Base-by-base conservation (phyloP, 1,140 invertebrate species). In the Eupristina koningsbergeri region DNA sequence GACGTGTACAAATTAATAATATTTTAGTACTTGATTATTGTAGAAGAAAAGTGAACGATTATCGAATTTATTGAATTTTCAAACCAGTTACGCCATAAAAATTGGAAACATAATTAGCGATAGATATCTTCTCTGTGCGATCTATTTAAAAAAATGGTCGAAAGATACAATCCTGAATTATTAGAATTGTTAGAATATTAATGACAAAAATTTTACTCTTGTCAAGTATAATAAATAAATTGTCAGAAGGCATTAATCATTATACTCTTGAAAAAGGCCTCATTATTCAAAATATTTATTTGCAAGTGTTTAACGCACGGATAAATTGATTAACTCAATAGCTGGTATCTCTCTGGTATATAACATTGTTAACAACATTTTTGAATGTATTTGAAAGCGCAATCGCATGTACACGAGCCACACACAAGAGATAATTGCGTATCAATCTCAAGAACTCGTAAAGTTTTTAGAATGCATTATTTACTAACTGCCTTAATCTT, bases 21-120 rank as follows among this genome's bases (percentile, higher is more conserved):
- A 3, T 45, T 29, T 45, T 45, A 71, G 3, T 39, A 26, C 36
- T 26, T 39, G 3, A 47, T 47, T 53, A 53, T 45, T 31, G 34
- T 61, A 11, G 1, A 39, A 36, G 63, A 39, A 53, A 8, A 61
- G 15, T 29, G 39, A 64, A 64, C 75, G 63, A 74, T 84, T 80
- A 84, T 11, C 13, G 1, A 39, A 84, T 53, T 76, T 80, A 58
- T 80, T 84, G 69, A 84, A 84, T 84, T 80, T 50, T 45, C 29
- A 64, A 84, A 80, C 83, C 78, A 75, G 83, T 80, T 80, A 80
- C 64, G 74, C 69, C 67, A 67, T 22, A 63, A 84, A 69, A 84
- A 84, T 80, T 45, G 17, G 7, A 36, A 80, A 74, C 19, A 80
- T 84, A 84, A 84, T 84, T 80, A 84, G 58, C 67, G 77, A 84